phyloP scores from a whole-genome alignment of 1,140 invertebrate genomes.

The Drosophila setifemur region DNA sequence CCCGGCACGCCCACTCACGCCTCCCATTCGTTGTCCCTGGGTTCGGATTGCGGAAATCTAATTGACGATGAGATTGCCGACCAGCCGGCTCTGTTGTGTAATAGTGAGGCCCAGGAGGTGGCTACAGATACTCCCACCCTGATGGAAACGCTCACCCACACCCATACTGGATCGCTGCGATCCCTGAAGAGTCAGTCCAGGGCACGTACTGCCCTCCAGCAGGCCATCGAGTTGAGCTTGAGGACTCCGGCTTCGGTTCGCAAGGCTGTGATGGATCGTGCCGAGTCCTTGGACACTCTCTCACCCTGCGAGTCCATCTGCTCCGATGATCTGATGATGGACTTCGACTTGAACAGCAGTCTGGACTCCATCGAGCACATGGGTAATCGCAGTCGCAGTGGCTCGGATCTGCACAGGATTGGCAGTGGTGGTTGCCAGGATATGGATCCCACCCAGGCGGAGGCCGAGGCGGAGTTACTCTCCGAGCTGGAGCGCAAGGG shows the following conservation, averaged over 20 bases:
- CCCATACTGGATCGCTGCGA: slow-evolving; percentile 63
- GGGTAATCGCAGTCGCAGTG: slow-evolving; percentile 80
- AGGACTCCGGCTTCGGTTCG: slow-evolving; percentile 73
- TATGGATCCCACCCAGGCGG: slow-evolving; percentile 44
- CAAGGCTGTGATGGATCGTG: slow-evolving; percentile 83
- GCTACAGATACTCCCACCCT: slow-evolving; percentile 74
- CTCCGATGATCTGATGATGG: slow-evolving; percentile 92
- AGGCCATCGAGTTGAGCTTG: slow-evolving; percentile 80
- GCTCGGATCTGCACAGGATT: slow-evolving; percentile 83
- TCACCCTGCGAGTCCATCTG: slow-evolving; percentile 90
- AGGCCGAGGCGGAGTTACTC: slow-evolving; percentile 82
- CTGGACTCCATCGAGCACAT: slow-evolving; percentile 87
- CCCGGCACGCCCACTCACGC: slow-evolving; percentile 90
- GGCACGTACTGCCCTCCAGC: slow-evolving; percentile 67
- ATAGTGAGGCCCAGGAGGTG: slow-evolving; percentile 78
- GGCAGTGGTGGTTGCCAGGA: slow-evolving; percentile 74
- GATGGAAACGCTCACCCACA: slow-evolving; percentile 67
- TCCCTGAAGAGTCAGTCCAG: slow-evolving; percentile 75
- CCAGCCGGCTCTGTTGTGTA: slow-evolving; percentile 92
- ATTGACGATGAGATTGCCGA: slow-evolving; percentile 96
- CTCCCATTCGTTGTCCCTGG: slow-evolving; percentile 88
- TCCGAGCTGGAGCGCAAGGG: slow-evolving; percentile 84
- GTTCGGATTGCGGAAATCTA: slow-evolving; percentile 87
- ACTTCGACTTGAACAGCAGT: slow-evolving; percentile 90
- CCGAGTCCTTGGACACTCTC: slow-evolving; percentile 88